Conservation (phyloP, 2,113 vertebrate species). For the Myocastor coypus region DNA sequence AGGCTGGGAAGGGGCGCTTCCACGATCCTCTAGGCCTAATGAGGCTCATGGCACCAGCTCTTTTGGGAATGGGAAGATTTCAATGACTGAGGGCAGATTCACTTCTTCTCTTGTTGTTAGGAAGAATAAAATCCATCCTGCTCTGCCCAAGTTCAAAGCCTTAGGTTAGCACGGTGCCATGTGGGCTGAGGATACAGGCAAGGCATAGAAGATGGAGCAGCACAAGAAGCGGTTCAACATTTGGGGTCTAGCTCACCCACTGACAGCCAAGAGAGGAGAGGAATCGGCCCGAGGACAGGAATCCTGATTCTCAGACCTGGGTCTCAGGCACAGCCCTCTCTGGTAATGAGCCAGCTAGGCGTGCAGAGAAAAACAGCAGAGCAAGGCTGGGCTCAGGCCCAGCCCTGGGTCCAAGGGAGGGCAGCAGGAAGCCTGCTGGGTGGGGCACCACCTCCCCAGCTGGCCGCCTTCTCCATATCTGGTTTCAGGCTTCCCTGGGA, state of each 20-base stretch:
- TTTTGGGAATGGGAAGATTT: neutral
- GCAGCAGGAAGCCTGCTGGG: conserved; percentile 6
- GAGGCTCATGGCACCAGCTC: neutral
- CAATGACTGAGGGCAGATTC: neutral
- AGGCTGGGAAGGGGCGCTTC: neutral
- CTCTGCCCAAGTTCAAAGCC: neutral
- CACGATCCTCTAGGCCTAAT: neutral
- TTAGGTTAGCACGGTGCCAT: neutral
- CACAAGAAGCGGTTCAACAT: neutral
- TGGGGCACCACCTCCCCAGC: neutral
- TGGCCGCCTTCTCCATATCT: conserved; percentile 37
- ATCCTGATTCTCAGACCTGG: neutral
- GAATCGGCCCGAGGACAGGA: neutral
- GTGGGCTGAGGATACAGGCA: neutral
- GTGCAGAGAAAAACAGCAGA: neutral
- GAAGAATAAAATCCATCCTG: neutral
- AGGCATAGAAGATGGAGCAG: neutral
- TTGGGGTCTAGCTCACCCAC: neutral
- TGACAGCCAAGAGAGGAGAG: neutral
- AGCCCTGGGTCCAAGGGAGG: neutral
- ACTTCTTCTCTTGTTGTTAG: neutral
- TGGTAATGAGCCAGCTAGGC: neutral
- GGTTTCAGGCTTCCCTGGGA: conserved; percentile 30
- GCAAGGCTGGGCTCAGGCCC: neutral
- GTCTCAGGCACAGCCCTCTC: neutral